Conservation (phyloP, 2,888 invertebrate genomes). For the Nebria salina region DNA sequence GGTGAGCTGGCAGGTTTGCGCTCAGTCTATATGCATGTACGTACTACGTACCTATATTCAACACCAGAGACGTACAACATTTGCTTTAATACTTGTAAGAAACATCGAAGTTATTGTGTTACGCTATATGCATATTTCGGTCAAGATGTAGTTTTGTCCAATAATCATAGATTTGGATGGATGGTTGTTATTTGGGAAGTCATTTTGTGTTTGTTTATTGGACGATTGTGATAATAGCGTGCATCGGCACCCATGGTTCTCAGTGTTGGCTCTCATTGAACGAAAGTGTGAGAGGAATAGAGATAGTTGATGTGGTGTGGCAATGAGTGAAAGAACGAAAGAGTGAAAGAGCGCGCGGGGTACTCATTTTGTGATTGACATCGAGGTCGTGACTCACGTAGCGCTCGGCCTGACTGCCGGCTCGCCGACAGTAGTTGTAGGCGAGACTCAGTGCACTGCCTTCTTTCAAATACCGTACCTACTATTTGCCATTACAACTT, state of each 20-base stretch:
- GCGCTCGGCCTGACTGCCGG: conserved; percentile 35
- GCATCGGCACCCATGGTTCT: conserved; percentile 2
- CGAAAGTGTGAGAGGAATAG: not conserved
- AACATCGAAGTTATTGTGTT: not conserved
- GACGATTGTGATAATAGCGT: not conserved
- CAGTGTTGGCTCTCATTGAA: conserved; percentile 8
- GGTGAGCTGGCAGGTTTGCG: conserved; percentile 27
- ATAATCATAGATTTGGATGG: not conserved
- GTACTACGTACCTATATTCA: not conserved
- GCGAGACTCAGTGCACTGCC: conserved; percentile 23
- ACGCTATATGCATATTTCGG: not conserved
- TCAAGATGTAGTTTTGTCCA: not conserved
- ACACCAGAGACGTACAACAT: not conserved
- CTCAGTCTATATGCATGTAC: not conserved
- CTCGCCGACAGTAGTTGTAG: conserved; percentile 41
- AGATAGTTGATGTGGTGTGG: conserved; percentile 5
- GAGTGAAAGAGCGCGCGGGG: conserved; percentile 17
- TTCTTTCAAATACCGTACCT: conserved; percentile 16
- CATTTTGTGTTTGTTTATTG: not conserved
- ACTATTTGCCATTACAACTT: conserved; percentile 26
- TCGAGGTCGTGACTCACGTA: conserved; percentile 45
- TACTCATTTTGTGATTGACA: conserved; percentile 44
- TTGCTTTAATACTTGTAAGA: not conserved
- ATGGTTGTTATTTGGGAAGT: not conserved
- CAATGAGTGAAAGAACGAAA: not conserved